A percentile compares a stretch with the other conserved stretches of the same genome.
Evolutionary conservation across 2,113 vertebrate genomes (phyloP).

Genomic region (Aphelocoma coerulescens): DNA sequence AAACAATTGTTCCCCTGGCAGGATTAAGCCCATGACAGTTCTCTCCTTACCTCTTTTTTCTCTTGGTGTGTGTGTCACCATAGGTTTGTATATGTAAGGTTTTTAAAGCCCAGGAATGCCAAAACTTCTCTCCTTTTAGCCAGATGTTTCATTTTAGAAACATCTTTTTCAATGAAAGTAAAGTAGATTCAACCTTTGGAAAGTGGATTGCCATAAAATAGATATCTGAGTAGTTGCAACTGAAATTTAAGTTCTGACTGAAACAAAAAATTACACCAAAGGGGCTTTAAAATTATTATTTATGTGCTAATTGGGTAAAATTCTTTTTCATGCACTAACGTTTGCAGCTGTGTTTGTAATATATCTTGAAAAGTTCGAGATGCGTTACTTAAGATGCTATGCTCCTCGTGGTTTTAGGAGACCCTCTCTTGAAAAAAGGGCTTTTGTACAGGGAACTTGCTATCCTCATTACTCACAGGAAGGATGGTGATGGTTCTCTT

Average conservation of each 20-base stretch:
- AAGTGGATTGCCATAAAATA: slow-evolving; percentile 38
- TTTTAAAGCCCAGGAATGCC: neutral
- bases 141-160: slow-evolving; percentile 48
- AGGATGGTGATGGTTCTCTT: neutral
- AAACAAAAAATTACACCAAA: slow-evolving; percentile 31
- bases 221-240: neutral
- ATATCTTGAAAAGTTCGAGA: slow-evolving; percentile 39
- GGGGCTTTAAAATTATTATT: slow-evolving; percentile 18
- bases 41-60: neutral
- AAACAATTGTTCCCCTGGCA: neutral
- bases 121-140: neutral
- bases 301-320: slow-evolving; percentile 41
- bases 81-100: neutral
- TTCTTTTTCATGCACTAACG: slow-evolving; percentile 13
- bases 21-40: slow-evolving; percentile 38
- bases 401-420: slow-evolving; percentile 42
- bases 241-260: slow-evolving; percentile 37
- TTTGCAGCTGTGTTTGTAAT: slow-evolving; percentile 67
- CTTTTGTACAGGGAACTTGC: neutral
- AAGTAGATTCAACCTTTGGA: slow-evolving; percentile 30
- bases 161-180: slow-evolving; percentile 31
- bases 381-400: slow-evolving; percentile 1
- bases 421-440: slow-evolving; percentile 2
- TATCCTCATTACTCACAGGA: neutral
- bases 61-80: neutral